Evolutionary conservation across 2,888 invertebrate genomes (phyloP).

Genomic region (Tethea ocularis): DNA sequence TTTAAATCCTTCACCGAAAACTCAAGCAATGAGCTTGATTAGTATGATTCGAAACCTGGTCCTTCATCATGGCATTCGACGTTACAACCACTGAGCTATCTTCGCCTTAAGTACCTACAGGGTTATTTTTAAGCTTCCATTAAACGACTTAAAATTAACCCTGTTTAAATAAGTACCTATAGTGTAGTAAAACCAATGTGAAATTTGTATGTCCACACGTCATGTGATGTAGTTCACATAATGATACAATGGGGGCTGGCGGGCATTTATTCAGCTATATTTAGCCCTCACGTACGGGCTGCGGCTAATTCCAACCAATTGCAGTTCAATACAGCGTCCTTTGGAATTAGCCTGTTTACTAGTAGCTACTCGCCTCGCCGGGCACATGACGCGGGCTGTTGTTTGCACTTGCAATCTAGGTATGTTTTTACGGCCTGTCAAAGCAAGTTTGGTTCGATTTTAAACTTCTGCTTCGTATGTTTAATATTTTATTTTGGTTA

Average conservation of each 20-base stretch:
- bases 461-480: neutral
- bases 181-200: too few relatives aligned
- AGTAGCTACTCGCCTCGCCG: neutral
- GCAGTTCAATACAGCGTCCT: conserved; percentile 14
- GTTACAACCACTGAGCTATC: too few relatives aligned
- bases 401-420: neutral
- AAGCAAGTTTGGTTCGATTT: neutral
- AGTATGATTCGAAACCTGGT: too few relatives aligned
- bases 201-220: conserved; percentile 17
- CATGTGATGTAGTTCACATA: neutral
- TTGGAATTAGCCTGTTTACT: conserved; percentile 7
- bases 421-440: neutral
- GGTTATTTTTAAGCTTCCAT: too few relatives aligned
- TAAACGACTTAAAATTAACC: neutral
- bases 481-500: neutral
- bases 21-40: too few relatives aligned
- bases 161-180: neutral
- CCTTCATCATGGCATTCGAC: too few relatives aligned
- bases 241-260: conserved; percentile 16
- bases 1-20: too few relatives aligned
- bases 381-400: neutral
- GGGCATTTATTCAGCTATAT: conserved; percentile 27
- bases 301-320: conserved; percentile 26
- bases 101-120: too few relatives aligned
- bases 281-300: conserved; percentile 21